Evolutionary conservation across 2,797 vertebrate genomes (phyloP).

Genomic region (Tachyglossus aculeatus): DNA sequence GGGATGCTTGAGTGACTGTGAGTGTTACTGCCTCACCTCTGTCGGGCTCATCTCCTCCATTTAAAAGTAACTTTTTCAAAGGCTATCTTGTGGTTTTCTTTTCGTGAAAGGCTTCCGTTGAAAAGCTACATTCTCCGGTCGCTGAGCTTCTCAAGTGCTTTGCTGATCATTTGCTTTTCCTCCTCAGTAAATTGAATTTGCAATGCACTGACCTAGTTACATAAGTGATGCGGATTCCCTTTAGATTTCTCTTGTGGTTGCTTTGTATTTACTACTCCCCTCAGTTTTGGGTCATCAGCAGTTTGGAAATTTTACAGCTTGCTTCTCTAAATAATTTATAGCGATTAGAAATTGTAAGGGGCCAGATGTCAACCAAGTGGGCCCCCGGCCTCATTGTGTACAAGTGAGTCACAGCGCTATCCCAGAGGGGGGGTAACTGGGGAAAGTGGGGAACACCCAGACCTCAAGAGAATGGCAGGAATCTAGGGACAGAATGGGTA

Average conservation of each 20-base stretch:
- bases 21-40: fast-evolving
- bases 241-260: conserved; percentile 48
- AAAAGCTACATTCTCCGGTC: conserved; percentile 7
- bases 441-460: background rate
- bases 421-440: background rate
- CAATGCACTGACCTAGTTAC: conserved; percentile 62
- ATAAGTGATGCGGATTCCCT: conserved; percentile 63
- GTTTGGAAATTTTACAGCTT: conserved; percentile 56
- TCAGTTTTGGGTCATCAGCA: conserved; percentile 64
- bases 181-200: conserved; percentile 37
- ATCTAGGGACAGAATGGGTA: fast-evolving
- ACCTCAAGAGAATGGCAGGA: background rate
- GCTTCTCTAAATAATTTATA: conserved; percentile 60
- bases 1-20: too few species aligned
- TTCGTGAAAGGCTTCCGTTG: conserved; percentile 15
- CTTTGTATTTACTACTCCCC: conserved; percentile 69
- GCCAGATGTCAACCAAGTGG: conserved; percentile 50
- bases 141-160: conserved; percentile 43
- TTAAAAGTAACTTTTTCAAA: conserved; percentile 6
- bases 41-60: conserved; percentile 16
- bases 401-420: conserved; percentile 8
- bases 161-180: conserved; percentile 29
- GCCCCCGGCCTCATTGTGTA: conserved; percentile 43
- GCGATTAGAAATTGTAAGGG: conserved; percentile 47
- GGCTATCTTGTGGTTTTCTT: conserved; percentile 5